Evolutionary conservation across 2,113 vertebrate genomes (phyloP), one percentile per base, ranked within the genome.

Genomic region (Colinus virginianus): DNA sequence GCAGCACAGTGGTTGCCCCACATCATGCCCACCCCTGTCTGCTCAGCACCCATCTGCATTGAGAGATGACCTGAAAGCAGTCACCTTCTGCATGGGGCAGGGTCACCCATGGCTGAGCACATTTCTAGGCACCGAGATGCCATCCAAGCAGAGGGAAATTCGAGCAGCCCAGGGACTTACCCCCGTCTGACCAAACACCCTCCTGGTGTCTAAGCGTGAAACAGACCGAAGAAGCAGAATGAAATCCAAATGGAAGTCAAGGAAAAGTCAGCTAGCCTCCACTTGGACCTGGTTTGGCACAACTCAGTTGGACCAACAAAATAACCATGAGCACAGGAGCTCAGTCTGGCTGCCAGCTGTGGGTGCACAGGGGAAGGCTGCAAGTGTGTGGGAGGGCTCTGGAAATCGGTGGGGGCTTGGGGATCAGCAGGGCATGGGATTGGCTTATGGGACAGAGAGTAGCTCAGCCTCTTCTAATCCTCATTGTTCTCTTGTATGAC

Each of bases 401-500:
- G 46, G 51, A 26, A 38, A 38, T 71, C 2, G 12, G 23, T 38
- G 71, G 13, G 30, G 42, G 34, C 46, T 76, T 90, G 81, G 28
- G 74, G 36, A 43, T 46, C 67, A 14, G 55, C 68, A 30, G 53
- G 43, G 36, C 38, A 36, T 4, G 46, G 36, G 26, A 17, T 23
- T 74, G 83, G 79, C 17, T 51, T 86, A 91, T 77, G 68, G 43
- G 61, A 40, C 76, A 46, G 56, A 70, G n/a, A 26, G 78, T 61
- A 76, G 79, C 71, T 66, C 59, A 63, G 78, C 23, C 56, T 46
- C 94, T 91, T 75, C 67, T 90, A 46, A 87, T 62, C 87, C 90
- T 42, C 84, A 12, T 11, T 69, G 80, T 40, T 63, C 88, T 81
- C 90, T 95, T 91, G 55, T 12, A 32, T 92, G 96, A 92, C 91